A percentile compares a stretch with the other conserved stretches of the same genome.
Evolutionary conservation across 2,888 invertebrate species (phyloP).

Genomic region (Catocala sponsa): DNA sequence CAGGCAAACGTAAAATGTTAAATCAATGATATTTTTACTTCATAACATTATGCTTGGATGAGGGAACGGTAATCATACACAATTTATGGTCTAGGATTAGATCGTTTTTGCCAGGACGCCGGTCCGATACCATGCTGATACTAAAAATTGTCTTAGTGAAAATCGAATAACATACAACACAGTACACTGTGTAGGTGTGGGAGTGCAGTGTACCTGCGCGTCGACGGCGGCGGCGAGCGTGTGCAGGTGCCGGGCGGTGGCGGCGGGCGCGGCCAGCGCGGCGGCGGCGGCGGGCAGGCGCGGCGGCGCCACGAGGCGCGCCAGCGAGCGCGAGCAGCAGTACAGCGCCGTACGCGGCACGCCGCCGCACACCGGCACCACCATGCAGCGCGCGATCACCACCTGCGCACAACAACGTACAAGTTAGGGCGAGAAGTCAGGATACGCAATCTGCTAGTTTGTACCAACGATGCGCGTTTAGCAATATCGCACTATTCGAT

Average conservation of each 20-base stretch:
- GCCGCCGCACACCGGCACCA: conserved; percentile 66
- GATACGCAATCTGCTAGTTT: no score
- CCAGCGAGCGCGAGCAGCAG: conserved; percentile 71
- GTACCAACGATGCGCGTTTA: no score
- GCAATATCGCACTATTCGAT: no score
- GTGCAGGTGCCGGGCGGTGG: conserved; percentile 90
- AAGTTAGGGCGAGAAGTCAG: neutral
- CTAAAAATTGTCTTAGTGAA: no score
- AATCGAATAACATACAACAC: no score
- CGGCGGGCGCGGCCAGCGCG: conserved; percentile 85
- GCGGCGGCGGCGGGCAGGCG: conserved; percentile 87
- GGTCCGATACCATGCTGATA: no score
- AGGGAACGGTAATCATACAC: no score
- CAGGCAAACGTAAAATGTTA: no score
- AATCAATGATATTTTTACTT: no score
- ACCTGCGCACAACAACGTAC: conserved; percentile 58
- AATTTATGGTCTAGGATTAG: no score
- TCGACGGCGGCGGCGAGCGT: conserved; percentile 88
- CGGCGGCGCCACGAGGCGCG: conserved; percentile 56
- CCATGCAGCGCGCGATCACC: conserved; percentile 82
- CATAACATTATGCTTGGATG: no score
- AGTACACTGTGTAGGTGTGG: neutral
- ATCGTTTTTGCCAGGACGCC: no score
- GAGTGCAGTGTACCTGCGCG: conserved; percentile 53
- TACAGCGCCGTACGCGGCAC: conserved; percentile 65